Conservation (phyloP, 2,797 vertebrate genomes). For the Hemitrygon akajei region DNA sequence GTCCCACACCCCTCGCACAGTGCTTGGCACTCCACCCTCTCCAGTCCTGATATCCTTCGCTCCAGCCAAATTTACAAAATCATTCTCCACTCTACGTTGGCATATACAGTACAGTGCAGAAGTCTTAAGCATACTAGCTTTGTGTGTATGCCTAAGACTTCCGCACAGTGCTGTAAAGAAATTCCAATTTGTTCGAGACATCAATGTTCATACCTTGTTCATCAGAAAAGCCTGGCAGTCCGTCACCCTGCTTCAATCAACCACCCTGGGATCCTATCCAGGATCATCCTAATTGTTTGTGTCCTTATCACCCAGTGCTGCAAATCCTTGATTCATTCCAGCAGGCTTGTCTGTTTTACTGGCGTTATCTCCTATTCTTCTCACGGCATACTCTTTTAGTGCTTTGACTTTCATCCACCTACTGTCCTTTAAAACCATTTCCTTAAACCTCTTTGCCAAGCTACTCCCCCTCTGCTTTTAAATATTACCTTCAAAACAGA, state of each 20-base stretch:
- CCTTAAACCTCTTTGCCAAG: background rate
- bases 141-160: no score
- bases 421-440: no score
- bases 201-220: background rate
- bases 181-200: background rate
- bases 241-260: background rate
- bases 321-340: background rate
- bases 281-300: background rate
- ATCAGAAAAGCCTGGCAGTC: background rate
- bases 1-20: no score
- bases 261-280: background rate
- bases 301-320: background rate
- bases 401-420: background rate
- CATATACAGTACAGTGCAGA: no score
- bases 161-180: background rate
- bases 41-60: no score
- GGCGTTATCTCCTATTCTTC: background rate
- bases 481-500: background rate
- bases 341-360: no score
- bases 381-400: background rate
- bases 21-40: no score
- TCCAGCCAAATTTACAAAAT: no score
- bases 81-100: no score
- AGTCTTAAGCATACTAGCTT: no score
- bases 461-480: background rate